Conservation (phyloP, 2,113 vertebrate species). For the Psephotus haematonotus region DNA sequence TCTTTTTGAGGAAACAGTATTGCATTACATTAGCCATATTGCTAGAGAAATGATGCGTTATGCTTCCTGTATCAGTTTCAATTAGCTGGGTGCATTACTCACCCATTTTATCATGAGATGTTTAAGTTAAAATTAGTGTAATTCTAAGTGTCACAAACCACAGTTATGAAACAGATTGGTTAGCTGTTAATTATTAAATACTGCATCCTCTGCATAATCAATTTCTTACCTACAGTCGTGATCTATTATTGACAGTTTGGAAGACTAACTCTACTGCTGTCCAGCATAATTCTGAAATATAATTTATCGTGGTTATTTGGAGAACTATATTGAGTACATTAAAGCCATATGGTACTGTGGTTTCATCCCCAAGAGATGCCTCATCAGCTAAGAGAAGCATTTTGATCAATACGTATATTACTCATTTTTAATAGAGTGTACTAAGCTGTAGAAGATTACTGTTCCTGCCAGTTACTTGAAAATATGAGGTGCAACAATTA, state of each 20-base stretch:
- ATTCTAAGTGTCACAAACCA: constrained; percentile 32
- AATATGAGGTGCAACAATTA: constrained; percentile 63
- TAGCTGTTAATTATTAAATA: constrained; percentile 26
- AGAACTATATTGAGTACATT: constrained; percentile 56
- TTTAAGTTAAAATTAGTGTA: constrained; percentile 23
- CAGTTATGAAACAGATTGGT: neutral
- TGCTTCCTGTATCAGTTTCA: constrained; percentile 24
- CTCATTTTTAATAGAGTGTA: constrained; percentile 47
- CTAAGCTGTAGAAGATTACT: constrained; percentile 65
- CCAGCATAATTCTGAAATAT: constrained; percentile 47
- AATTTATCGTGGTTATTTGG: constrained; percentile 63
- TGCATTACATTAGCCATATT: constrained; percentile 17
- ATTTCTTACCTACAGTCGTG: constrained; percentile 34
- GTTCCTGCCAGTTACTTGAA: constrained; percentile 45
- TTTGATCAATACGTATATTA: constrained; percentile 60
- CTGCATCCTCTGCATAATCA: constrained; percentile 1
- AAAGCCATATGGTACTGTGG: constrained; percentile 55
- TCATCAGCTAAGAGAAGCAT: constrained; percentile 59
- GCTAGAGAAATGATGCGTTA: constrained; percentile 5
- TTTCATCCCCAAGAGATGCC: constrained; percentile 58
- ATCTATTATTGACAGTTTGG: constrained; percentile 34
- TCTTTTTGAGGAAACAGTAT: constrained; percentile 51
- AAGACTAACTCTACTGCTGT: constrained; percentile 26
- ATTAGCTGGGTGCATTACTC: constrained; percentile 15
- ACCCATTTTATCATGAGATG: constrained; percentile 10